Evolutionary conservation across 2,113 vertebrate species (phyloP).

Genomic region (Forbesichthys agassizii): DNA sequence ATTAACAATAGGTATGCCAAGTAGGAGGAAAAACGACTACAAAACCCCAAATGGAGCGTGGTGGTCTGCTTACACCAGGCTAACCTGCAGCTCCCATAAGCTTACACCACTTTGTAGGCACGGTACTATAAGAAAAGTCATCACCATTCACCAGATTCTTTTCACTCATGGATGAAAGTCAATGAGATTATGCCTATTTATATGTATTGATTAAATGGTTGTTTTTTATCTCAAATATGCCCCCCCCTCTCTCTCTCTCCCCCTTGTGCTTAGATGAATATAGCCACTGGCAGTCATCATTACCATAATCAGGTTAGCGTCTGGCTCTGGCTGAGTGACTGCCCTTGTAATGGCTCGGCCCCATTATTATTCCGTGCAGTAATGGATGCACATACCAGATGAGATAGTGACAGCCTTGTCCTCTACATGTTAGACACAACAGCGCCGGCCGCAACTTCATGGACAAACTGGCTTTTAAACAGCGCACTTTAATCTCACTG

Average conservation of each 20-base stretch:
- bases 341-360: slow-evolving; percentile 62
- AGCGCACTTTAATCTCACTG: slow-evolving; percentile 26
- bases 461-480: slow-evolving; percentile 18
- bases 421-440: slow-evolving; percentile 42
- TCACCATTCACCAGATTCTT: slow-evolving; percentile 50
- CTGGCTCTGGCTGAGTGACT: slow-evolving; percentile 39
- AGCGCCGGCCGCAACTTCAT: slow-evolving; percentile 7
- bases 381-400: slow-evolving; percentile 69
- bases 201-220: slow-evolving; percentile 66
- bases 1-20: too few species aligned
- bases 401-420: slow-evolving; percentile 62
- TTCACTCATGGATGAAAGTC: slow-evolving; percentile 53
- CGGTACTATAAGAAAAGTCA: slow-evolving; percentile 27
- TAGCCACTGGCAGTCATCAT: slow-evolving; percentile 61
- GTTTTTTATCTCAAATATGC: slow-evolving; percentile 33
- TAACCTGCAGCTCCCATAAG: neutral
- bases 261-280: slow-evolving; percentile 7
- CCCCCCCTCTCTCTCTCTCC: neutral
- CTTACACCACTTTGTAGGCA: neutral
- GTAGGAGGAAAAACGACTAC: too few species aligned
- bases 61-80: too few species aligned
- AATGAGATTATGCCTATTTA: slow-evolving; percentile 60
- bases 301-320: slow-evolving; percentile 70
- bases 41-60: too few species aligned
- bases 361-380: slow-evolving; percentile 57